A percentile compares a stretch with the other conserved stretches of the same genome.
These are phyloP conservation scores for Camarhynchus parvulus DNA, from an alignment of 2,113 vertebrate genomes.

Conservation along the genomic window DNA sequence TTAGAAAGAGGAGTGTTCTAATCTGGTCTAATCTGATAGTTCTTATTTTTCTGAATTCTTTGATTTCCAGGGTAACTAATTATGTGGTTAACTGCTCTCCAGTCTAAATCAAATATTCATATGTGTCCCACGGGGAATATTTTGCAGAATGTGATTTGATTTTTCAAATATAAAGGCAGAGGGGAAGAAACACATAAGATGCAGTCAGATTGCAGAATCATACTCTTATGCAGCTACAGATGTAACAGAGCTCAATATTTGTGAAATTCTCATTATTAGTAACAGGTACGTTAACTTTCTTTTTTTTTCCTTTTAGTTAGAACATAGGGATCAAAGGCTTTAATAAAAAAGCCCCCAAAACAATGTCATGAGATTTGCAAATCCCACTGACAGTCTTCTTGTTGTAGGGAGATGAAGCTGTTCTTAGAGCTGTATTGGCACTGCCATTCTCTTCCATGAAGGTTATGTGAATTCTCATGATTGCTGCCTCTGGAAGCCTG, in stretches of 20 bases:
- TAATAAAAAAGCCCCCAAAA: neutral
- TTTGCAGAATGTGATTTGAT: neutral
- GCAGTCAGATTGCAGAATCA: neutral
- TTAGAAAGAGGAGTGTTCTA: neutral
- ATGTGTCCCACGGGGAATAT: neutral
- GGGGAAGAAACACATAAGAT: neutral
- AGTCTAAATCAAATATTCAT: neutral
- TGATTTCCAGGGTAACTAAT: constrained; percentile 23
- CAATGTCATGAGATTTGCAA: neutral
- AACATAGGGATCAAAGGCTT: neutral
- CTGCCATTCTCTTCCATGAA: neutral
- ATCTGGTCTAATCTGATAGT: neutral
- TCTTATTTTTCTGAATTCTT: constrained; percentile 7
- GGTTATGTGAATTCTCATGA: neutral
- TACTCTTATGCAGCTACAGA: neutral
- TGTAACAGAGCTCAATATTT: neutral
- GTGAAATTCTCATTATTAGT: neutral
- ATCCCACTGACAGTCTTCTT: neutral
- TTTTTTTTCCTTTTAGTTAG: neutral
- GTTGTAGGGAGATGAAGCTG: neutral
- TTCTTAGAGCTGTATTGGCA: neutral
- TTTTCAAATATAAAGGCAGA: neutral
- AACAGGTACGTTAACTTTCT: neutral
- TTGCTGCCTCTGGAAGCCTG: neutral
- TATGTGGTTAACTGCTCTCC: neutral